phyloP scores from a whole-genome alignment of 2,113 vertebrate species.

The Tyto alba region DNA sequence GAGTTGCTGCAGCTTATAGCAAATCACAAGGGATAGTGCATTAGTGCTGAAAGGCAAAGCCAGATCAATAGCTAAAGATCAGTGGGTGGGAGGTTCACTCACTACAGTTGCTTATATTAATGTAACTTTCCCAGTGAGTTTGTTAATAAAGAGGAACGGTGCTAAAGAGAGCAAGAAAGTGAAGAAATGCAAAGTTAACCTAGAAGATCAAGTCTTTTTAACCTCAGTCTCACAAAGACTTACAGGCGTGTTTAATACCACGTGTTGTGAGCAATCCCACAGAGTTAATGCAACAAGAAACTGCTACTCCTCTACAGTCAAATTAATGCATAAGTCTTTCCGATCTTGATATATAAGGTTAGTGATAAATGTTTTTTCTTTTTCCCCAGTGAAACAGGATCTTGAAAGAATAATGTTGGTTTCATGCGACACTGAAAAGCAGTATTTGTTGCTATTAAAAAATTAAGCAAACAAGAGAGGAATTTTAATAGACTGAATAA shows the following conservation, averaged over 20 bases:
- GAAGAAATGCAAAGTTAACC: background rate
- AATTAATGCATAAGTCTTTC: background rate
- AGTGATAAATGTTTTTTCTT: background rate
- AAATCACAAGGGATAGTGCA: conserved; percentile 6
- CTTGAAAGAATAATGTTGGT: background rate
- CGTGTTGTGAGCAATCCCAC: background rate
- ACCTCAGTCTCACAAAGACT: background rate
- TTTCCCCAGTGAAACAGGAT: background rate
- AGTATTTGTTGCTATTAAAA: background rate
- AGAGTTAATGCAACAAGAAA: conserved; percentile 30
- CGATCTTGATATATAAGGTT: background rate
- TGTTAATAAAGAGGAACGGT: conserved; percentile 26
- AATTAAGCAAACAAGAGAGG: conserved; percentile 1
- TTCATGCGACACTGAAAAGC: background rate
- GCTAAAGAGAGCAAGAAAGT: background rate
- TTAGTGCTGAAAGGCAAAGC: conserved; percentile 38
- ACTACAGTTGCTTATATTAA: background rate
- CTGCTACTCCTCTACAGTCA: background rate
- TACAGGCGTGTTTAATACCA: background rate
- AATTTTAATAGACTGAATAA: conserved; percentile 27
- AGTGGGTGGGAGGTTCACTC: conserved; percentile 1
- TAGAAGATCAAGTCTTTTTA: background rate
- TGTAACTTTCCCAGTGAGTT: conserved; percentile 7
- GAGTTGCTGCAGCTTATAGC: conserved; percentile 18
- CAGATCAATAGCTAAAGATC: conserved; percentile 50